phyloP scores from a whole-genome alignment of 1,140 invertebrate genomes.

The Triops longicaudatus region DNA sequence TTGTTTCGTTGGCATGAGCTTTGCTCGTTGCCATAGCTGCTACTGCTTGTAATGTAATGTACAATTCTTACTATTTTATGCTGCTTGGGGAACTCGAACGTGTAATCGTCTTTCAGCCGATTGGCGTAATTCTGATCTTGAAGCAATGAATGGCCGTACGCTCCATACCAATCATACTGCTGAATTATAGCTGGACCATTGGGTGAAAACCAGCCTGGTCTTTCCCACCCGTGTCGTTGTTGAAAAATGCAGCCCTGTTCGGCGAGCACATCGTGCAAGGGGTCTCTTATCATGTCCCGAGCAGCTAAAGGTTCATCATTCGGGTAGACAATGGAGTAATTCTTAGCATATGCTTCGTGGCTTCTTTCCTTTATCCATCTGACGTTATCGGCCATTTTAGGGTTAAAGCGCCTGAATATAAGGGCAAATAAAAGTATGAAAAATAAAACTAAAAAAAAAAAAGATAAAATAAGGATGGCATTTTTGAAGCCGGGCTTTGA shows the following conservation, averaged over 20 bases:
- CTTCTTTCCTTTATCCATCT: constrained; percentile 68
- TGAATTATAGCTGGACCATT: constrained; percentile 44
- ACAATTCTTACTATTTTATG: constrained; percentile 56
- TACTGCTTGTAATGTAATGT: neutral
- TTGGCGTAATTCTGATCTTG: constrained; percentile 55
- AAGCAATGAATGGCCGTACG: constrained; percentile 57
- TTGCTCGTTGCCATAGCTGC: too few relatives aligned
- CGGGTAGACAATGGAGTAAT: constrained; percentile 74
- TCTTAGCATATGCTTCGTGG: constrained; percentile 78
- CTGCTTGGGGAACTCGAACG: constrained; percentile 69
- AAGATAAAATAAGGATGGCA: too few relatives aligned
- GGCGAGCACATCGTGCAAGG: constrained; percentile 59
- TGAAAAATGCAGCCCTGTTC: constrained; percentile 73
- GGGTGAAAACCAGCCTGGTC: constrained; percentile 62
- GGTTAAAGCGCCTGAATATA: constrained; percentile 51
- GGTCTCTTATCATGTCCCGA: constrained; percentile 57
- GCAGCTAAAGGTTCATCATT: constrained; percentile 77
- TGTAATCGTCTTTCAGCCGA: constrained; percentile 60
- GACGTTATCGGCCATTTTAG: constrained; percentile 54
- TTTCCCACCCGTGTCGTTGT: constrained; percentile 73
- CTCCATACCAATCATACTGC: constrained; percentile 74
- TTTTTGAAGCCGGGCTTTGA: neutral
- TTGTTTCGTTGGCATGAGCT: too few relatives aligned
- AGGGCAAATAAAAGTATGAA: neutral
- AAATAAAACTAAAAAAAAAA: neutral